Percentiles rank a stretch among this genome's conserved stretches.
phyloP scores from a whole-genome alignment of 2,113 vertebrate genomes.

The Poeciliopsis occidentalis region DNA sequence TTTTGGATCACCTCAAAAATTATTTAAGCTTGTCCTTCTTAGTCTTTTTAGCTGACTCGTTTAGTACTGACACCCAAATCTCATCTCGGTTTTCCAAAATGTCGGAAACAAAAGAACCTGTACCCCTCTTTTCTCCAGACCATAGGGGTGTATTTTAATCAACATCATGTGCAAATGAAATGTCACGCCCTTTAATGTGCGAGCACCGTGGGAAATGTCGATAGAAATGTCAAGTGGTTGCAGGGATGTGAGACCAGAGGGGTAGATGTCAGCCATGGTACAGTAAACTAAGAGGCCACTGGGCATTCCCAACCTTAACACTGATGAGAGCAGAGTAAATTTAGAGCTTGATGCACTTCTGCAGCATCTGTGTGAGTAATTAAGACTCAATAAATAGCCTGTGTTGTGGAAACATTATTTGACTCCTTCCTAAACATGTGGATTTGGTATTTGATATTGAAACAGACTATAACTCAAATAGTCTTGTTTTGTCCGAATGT shows the following conservation, averaged over 20 bases:
- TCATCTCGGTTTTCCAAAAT: conserved; percentile 48
- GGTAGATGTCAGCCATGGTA: conserved; percentile 79
- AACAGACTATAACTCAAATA: neutral
- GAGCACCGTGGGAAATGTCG: conserved; percentile 84
- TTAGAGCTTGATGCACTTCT: conserved; percentile 18
- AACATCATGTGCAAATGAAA: conserved; percentile 84
- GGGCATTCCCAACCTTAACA: conserved; percentile 77
- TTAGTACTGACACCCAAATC: conserved; percentile 46
- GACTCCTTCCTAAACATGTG: no score
- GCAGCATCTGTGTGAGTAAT: conserved; percentile 12
- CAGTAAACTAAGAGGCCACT: conserved; percentile 71
- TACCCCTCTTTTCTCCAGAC: conserved; percentile 66
- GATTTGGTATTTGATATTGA: neutral
- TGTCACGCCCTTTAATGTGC: conserved; percentile 85
- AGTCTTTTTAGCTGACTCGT: conserved; percentile 37
- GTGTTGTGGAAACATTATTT: neutral
- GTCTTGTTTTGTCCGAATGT: neutral
- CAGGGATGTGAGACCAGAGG: conserved; percentile 77
- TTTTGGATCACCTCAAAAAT: neutral
- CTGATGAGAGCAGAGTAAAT: conserved; percentile 39
- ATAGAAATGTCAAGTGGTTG: conserved; percentile 87
- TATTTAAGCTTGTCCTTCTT: conserved; percentile 11
- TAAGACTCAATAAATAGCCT: conserved; percentile 15
- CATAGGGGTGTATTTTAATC: conserved; percentile 84
- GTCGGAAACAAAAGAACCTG: conserved; percentile 54